Evolutionary conservation across 2,797 vertebrate species (phyloP).

Genomic region (Cossypha caffra): DNA sequence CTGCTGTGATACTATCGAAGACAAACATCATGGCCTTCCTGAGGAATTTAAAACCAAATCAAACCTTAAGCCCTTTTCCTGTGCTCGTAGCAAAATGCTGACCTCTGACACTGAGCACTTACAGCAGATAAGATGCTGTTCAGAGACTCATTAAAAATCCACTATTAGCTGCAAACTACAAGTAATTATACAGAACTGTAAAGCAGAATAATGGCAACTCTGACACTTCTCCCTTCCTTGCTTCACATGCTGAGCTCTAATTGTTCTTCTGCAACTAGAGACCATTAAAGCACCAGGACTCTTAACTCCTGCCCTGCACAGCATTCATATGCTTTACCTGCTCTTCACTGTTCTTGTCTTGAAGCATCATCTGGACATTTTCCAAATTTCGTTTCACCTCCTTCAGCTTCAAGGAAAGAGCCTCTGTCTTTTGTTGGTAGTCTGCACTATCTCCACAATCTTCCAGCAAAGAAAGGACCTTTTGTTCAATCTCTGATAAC

Average conservation of each 20-base stretch:
- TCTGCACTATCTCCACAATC: constrained; percentile 65
- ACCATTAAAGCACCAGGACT: neutral
- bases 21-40: neutral
- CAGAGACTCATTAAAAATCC: neutral
- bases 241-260: neutral
- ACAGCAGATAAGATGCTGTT: neutral
- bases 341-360: constrained; percentile 77
- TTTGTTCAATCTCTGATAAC: constrained; percentile 88
- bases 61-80: neutral
- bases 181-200: neutral
- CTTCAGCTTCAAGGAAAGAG: constrained; percentile 84
- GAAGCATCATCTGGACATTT: constrained; percentile 85
- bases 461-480: constrained; percentile 77
- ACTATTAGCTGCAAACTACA: neutral
- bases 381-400: constrained; percentile 86
- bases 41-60: neutral
- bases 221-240: neutral
- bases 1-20: neutral
- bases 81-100: neutral
- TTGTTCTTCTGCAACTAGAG: neutral
- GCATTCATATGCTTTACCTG: constrained; percentile 55
- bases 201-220: neutral
- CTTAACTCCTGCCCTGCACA: neutral
- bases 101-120: neutral
- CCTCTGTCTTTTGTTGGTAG: constrained; percentile 77